Evolutionary conservation across 2,797 vertebrate species (phyloP).

Genomic region (Acrocephalus scirpaceus): DNA sequence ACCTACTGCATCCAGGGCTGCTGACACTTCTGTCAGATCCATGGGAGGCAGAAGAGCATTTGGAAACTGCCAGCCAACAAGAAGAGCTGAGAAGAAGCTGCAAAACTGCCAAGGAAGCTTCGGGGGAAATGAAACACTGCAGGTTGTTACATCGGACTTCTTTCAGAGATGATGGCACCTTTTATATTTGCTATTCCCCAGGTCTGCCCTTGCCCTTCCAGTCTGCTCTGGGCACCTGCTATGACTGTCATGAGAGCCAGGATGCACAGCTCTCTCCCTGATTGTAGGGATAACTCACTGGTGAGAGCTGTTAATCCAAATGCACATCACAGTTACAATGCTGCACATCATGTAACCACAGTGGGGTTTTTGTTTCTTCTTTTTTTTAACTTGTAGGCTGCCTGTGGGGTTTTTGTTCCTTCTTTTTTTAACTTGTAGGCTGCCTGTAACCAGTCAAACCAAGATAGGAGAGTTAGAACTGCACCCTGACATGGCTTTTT

Average conservation of each 20-base stretch:
- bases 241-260: not conserved
- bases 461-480: not conserved
- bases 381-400: not conserved
- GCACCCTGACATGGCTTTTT: not conserved
- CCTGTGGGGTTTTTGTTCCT: not conserved
- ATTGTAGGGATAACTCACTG: not conserved
- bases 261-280: not conserved
- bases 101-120: not conserved
- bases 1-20: not conserved
- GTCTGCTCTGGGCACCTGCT: not conserved
- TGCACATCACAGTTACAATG: not conserved
- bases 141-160: not conserved
- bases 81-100: not conserved
- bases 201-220: not conserved
- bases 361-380: not conserved
- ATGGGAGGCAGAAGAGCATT: not conserved
- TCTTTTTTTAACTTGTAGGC: not conserved
- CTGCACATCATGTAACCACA: not conserved
- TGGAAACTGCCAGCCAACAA: not conserved
- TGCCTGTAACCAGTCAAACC: not conserved
- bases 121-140: not conserved
- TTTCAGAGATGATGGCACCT: not conserved
- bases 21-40: not conserved
- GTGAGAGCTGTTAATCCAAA: not conserved
- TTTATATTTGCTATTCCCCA: not conserved